Evolutionary conservation across 2,113 vertebrate species (phyloP).

Genomic region (Menura novaehollandiae): DNA sequence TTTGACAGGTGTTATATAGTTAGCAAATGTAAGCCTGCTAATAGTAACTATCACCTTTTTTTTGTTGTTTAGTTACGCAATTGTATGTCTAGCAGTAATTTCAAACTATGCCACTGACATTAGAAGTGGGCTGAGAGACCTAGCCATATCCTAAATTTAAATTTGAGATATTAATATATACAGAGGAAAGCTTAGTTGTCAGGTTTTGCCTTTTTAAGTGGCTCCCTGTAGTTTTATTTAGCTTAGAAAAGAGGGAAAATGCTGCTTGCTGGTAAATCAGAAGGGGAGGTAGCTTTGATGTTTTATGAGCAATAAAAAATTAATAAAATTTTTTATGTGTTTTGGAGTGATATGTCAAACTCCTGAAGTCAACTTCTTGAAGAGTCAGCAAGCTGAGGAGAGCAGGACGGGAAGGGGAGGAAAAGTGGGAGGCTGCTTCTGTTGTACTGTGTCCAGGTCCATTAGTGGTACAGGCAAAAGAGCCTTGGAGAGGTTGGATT

Average conservation of each 20-base stretch:
- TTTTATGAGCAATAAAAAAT: slow-evolving; percentile 29
- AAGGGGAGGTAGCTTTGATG: slow-evolving; percentile 15
- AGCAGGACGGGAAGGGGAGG: neutral
- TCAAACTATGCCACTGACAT: neutral
- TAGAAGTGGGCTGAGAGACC: neutral
- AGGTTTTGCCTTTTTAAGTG: neutral
- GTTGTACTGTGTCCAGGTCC: neutral
- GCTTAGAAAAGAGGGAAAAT: neutral
- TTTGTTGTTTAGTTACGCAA: neutral
- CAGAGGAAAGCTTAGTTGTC: neutral
- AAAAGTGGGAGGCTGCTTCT: neutral
- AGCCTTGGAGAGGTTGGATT: neutral
- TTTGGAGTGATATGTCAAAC: neutral
- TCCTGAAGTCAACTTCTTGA: neutral
- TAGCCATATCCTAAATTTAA: neutral
- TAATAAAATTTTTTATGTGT: neutral
- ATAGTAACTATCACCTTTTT: neutral
- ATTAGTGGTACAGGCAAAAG: neutral
- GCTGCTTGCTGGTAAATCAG: slow-evolving; percentile 11
- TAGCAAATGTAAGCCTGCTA: neutral
- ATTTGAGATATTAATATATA: neutral
- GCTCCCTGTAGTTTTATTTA: neutral
- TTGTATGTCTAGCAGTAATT: neutral
- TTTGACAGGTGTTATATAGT: neutral
- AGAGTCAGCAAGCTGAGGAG: neutral